These are phyloP conservation scores for Protosalanx chinensis DNA, from an alignment of 2,797 vertebrate species.

Conservation along the genomic window DNA sequence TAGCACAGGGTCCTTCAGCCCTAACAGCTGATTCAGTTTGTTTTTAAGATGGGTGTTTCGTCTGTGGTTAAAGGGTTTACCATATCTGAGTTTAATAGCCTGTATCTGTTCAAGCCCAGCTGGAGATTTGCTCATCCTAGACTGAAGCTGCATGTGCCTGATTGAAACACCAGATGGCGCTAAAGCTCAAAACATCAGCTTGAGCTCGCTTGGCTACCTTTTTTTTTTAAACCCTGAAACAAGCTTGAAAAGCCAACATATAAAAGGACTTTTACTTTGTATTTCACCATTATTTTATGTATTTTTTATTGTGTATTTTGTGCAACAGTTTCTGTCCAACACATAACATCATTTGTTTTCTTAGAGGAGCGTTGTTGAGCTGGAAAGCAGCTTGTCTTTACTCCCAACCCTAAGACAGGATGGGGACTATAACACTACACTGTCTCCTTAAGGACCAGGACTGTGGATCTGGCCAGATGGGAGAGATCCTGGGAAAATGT, in stretches of 20 bases:
- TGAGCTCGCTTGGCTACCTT: neutral
- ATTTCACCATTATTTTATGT: slow-evolving; percentile 11
- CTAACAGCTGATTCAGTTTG: neutral
- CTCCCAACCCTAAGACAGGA: neutral
- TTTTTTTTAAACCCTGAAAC: slow-evolving; percentile 5
- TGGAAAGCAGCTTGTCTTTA: neutral
- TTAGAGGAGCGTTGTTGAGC: neutral
- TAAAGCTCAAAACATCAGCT: slow-evolving; percentile 33
- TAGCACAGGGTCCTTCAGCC: neutral
- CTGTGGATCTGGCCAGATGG: too few species aligned
- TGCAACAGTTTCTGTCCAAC: neutral
- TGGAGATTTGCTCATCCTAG: neutral
- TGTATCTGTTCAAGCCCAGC: neutral
- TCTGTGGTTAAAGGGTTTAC: neutral
- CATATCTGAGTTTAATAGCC: neutral
- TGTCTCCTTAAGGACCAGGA: neutral
- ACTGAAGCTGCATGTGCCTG: slow-evolving; percentile 10
- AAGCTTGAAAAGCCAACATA: slow-evolving; percentile 17
- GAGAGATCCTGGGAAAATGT: too few species aligned
- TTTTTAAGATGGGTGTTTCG: neutral
- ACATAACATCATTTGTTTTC: neutral
- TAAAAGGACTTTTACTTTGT: slow-evolving; percentile 12
- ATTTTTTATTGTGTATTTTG: slow-evolving; percentile 1
- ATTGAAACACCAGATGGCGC: slow-evolving; percentile 57
- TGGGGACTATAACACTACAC: neutral